Evolutionary conservation across 2,797 vertebrate species (phyloP).

Genomic region (Nannoperca obscura): DNA sequence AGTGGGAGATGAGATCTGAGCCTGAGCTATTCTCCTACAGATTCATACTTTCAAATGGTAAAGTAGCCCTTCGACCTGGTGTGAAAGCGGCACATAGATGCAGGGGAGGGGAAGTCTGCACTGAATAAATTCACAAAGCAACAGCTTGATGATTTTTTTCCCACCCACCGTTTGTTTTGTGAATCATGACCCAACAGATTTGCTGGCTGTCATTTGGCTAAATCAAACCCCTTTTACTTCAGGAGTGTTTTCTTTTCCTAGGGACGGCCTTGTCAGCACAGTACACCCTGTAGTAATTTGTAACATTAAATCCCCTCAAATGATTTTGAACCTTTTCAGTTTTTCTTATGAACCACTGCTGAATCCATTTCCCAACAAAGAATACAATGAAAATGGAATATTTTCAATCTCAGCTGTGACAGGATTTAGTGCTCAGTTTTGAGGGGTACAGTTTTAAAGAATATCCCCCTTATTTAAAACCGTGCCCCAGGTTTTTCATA

Average conservation of each 20-base stretch:
- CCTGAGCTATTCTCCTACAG: not conserved
- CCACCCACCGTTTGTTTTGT: not conserved
- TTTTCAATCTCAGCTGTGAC: not conserved
- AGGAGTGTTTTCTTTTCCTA: not conserved
- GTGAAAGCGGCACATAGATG: not conserved
- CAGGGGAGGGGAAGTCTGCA: not conserved
- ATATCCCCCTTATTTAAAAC: no score
- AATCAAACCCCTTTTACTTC: not conserved
- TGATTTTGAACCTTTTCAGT: not conserved
- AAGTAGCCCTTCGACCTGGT: not conserved
- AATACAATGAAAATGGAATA: not conserved
- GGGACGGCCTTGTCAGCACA: not conserved
- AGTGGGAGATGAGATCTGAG: constrained; percentile 32
- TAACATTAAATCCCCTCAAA: not conserved
- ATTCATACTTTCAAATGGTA: constrained; percentile 31
- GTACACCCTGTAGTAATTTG: not conserved
- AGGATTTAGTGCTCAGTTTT: constrained; percentile 14
- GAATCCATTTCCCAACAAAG: not conserved
- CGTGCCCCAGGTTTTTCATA: no score
- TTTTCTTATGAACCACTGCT: not conserved
- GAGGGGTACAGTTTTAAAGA: no score
- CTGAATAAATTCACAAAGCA: not conserved
- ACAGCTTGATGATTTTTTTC: not conserved
- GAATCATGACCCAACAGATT: not conserved
- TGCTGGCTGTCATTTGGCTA: not conserved